phyloP scores from a whole-genome alignment of 1,140 invertebrate genomes.

The Drosophila azteca region DNA sequence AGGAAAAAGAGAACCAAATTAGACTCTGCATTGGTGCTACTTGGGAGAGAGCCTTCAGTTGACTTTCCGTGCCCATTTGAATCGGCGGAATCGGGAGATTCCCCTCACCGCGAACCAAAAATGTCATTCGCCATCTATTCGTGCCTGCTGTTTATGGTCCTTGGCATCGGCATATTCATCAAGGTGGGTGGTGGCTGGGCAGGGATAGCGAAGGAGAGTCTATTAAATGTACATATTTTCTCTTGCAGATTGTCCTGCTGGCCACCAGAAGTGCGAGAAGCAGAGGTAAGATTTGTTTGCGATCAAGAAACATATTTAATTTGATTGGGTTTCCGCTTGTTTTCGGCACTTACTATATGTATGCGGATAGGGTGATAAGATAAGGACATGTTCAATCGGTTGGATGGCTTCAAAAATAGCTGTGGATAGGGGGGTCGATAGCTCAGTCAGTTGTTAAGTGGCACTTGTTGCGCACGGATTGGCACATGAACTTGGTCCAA shows the following conservation, averaged over 20 bases:
- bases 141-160: slow-evolving; percentile 12
- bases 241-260: slow-evolving; percentile 17
- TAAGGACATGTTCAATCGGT: slow-evolving; percentile 36
- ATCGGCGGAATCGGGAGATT: not conserved
- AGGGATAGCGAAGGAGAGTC: no score
- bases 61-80: not conserved
- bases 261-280: not conserved
- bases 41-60: slow-evolving; percentile 13
- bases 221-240: not conserved
- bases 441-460: slow-evolving; percentile 28
- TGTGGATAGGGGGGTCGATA: not conserved
- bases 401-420: no score
- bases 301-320: not conserved
- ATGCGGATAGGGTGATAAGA: slow-evolving; percentile 23
- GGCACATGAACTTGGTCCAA: not conserved
- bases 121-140: slow-evolving; percentile 39
- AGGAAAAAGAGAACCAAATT: no score
- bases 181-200: slow-evolving; percentile 44
- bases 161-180: slow-evolving; percentile 28
- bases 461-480: slow-evolving; percentile 4
- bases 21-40: not conserved
- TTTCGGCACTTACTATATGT: not conserved
- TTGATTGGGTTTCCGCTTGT: slow-evolving; percentile 10
- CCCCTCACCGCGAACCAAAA: not conserved
- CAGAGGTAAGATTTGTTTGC: slow-evolving; percentile 6